Conservation (phyloP, 1,140 invertebrate genomes). For the Stenopsyche tienmushanensis region DNA sequence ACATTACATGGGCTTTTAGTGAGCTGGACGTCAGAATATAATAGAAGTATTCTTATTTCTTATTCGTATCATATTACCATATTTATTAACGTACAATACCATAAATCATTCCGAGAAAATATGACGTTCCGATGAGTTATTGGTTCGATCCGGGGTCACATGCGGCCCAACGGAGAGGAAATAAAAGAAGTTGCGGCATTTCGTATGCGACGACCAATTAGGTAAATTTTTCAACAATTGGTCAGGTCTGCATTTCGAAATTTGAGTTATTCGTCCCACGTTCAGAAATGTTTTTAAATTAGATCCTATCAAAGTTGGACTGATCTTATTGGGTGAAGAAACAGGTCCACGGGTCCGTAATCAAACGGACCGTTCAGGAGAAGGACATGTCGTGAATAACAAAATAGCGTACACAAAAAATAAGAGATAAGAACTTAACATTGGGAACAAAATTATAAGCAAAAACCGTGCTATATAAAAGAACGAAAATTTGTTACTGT, state of each 20-base stretch:
- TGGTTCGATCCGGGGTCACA: too few relatives aligned
- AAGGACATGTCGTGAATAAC: slow-evolving; percentile 13
- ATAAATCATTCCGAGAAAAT: too few relatives aligned
- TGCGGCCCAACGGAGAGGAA: too few relatives aligned
- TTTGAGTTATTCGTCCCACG: slow-evolving; percentile 30
- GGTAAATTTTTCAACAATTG: slow-evolving; percentile 32
- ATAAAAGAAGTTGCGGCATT: too few relatives aligned
- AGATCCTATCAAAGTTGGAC: slow-evolving; percentile 21
- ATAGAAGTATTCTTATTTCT: too few relatives aligned
- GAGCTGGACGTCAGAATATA: not conserved
- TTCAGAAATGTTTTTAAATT: slow-evolving; percentile 29
- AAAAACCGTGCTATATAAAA: not conserved
- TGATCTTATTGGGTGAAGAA: too few relatives aligned
- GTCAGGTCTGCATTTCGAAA: slow-evolving; percentile 2
- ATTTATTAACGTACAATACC: too few relatives aligned
- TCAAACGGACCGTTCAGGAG: not conserved
- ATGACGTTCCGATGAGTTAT: too few relatives aligned
- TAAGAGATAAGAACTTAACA: not conserved
- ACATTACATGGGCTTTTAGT: too few relatives aligned
- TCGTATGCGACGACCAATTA: slow-evolving; percentile 35
- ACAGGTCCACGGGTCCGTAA: not conserved
- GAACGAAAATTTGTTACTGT: too few relatives aligned
- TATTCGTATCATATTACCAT: too few relatives aligned
- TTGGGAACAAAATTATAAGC: not conserved
- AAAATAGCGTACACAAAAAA: not conserved